Base-by-base conservation (phyloP, 1,140 invertebrate genomes). In the Ditylenchus dipsaci region DNA sequence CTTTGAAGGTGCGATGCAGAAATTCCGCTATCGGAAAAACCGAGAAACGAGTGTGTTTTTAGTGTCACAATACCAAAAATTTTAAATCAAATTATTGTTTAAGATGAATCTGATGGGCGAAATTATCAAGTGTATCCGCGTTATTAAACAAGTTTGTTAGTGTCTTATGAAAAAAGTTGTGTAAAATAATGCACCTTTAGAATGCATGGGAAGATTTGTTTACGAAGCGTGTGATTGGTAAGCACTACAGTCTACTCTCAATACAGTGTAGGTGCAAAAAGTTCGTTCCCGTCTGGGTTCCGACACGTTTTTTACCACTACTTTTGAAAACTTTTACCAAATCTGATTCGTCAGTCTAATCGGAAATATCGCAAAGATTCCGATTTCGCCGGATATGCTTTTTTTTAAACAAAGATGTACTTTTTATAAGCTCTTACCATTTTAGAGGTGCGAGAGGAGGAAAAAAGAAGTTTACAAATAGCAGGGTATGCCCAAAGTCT, bases 181-280 rank as follows among this genome's bases (percentile, higher is more conserved):
- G n/a, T n/a, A 38, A 38, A 38, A 38, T 38, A 5, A 38, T 38
- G 33, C 3, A 38, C 3, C 3, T 38, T 38, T 38, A 93, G 88
- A 91, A 92, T 84, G 89, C 89, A 0, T 93, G 91, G 91, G 91
- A 93, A 82, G 88, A 90, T 76, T 86, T 88, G 45, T 92, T 93
- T 81, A 85, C 87, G 53, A 83, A 85, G 66, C 83, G 84, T 62
- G 84, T 88, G 45, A 72, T 82, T 75, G 84, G 87, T 87, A 80
- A 30, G 33, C 33, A 38, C 11, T 11, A 38, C n/a, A 33, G 27
- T 27, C 29, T 68, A n/a, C 21, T 21, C n/a, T 43, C 30, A 23
- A 11, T 15, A 67, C 66, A 27, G 15, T 61, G 21, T 26, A 19
- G n/a, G n/a, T n/a, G n/a, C n/a, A n/a, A n/a, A n/a, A n/a, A n/a